Evolutionary conservation across 2,797 vertebrate species (phyloP), one percentile per base, ranked within the genome.

Genomic region (Poeciliopsis infans): DNA sequence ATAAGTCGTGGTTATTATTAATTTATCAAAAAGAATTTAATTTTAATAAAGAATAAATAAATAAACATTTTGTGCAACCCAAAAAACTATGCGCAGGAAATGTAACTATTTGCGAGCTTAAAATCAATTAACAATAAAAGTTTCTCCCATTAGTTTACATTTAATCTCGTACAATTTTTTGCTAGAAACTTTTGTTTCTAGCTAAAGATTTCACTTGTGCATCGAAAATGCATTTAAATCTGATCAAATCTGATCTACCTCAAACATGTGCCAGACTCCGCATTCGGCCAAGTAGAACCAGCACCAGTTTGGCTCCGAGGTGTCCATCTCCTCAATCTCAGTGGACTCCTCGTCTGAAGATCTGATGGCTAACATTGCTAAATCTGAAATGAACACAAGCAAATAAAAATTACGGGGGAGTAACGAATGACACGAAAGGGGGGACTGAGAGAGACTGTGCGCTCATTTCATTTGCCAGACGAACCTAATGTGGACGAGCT

Each of bases 231-330:
- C 69, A 55, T 55, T 71, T 59, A 12, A 68, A 79, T 77, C 76
- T 61, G 55, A 23, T 61, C 74, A 69, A 61, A 75, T 43, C 81
- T 83, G 53, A 71, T 77, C 79, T 97, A 99, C 98, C 96, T 99
- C 97, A 94, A 99, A 99, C 97, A 98, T 99, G 68, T 99, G 98
- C 98, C 98, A 99, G 85, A 98, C 97, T 72, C 98, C 98, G 82
- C 98, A 99, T 77, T 99, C 98, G 0, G 98, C 98, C 91, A 99
- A 91, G 90, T 98, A 99, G 93, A 98, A 99, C 98, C 98, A 99
- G 88, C 97, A 97, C 98, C 98, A 99, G 89, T 97, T 97, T 1
- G 96, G 95, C 36, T 99, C 98, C 0, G 97, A 97, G 0, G 97
- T 98, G 93, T 99, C 98, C 98, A 99, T 99, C 23, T 97, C 97